phyloP scores from a whole-genome alignment of 2,888 invertebrate species.

The Leptarthrus brevirostris region DNA sequence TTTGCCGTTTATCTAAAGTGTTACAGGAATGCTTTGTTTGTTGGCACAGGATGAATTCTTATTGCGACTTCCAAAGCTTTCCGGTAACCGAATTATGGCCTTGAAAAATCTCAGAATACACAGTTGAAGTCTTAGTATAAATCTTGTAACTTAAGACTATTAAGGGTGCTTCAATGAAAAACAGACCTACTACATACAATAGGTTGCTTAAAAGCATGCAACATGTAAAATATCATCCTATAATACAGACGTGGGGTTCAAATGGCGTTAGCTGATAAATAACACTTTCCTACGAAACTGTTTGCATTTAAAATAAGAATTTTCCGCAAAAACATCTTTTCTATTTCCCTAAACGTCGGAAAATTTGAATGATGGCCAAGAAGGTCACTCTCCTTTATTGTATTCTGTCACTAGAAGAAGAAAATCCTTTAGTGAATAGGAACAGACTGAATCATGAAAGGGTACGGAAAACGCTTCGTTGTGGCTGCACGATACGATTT shows the following conservation, averaged over 20 bases:
- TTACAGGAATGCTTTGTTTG: not conserved
- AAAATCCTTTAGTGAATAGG: not conserved
- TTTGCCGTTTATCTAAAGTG: not conserved
- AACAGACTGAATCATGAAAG: not conserved
- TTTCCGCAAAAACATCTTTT: not conserved
- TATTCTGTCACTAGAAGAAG: too few species aligned
- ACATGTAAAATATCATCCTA: not conserved
- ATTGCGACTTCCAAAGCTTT: constrained; percentile 8
- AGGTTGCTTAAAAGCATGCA: not conserved
- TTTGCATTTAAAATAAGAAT: too few species aligned
- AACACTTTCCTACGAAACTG: too few species aligned
- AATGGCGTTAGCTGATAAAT: too few species aligned
- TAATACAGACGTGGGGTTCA: not conserved
- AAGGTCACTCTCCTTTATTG: not conserved
- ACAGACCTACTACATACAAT: not conserved
- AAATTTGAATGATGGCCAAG: not conserved
- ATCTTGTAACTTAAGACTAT: too few species aligned
- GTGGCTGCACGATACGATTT: constrained; percentile 12
- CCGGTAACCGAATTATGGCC: not conserved
- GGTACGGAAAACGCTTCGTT: not conserved
- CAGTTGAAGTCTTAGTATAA: too few species aligned
- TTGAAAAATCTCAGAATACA: not conserved
- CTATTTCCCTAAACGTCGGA: not conserved
- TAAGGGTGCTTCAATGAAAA: too few species aligned
- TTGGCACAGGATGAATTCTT: constrained; percentile 10